Evolutionary conservation across 64 coral and sea anemone genomes (phyloP).

Genomic region (Trachythela sp.): DNA sequence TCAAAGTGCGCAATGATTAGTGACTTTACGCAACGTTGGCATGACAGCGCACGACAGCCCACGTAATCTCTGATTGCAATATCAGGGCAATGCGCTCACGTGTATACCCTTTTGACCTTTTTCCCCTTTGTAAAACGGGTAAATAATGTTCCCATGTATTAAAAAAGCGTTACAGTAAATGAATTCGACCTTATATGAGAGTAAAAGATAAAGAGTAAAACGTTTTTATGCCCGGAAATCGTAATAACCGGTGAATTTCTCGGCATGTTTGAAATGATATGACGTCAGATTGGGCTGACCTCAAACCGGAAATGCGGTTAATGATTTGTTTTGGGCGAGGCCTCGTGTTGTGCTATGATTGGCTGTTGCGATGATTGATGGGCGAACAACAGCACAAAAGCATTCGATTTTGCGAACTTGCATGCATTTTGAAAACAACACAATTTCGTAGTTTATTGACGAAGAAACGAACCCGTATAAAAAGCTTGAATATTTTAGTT

Average conservation of each 20-base stretch:
- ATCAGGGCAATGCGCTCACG: too few relatives aligned
- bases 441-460: background rate
- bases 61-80: background rate
- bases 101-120: too few relatives aligned
- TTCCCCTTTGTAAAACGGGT: too few relatives aligned
- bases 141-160: too few relatives aligned
- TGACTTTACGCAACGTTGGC: background rate
- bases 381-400: conserved; percentile 47
- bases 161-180: too few relatives aligned
- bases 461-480: background rate
- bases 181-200: too few relatives aligned
- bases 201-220: background rate
- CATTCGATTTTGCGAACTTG: background rate
- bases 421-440: background rate
- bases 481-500: background rate
- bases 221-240: background rate
- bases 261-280: background rate
- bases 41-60: background rate
- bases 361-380: conserved; percentile 61
- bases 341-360: conserved; percentile 60
- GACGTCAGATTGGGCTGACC: background rate
- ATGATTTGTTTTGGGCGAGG: conserved; percentile 80
- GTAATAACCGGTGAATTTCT: background rate
- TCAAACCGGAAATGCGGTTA: conserved; percentile 11
- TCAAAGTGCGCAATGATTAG: background rate